phyloP scores from a whole-genome alignment of 2,797 vertebrate species.

The Peromyscus melanophrys region DNA sequence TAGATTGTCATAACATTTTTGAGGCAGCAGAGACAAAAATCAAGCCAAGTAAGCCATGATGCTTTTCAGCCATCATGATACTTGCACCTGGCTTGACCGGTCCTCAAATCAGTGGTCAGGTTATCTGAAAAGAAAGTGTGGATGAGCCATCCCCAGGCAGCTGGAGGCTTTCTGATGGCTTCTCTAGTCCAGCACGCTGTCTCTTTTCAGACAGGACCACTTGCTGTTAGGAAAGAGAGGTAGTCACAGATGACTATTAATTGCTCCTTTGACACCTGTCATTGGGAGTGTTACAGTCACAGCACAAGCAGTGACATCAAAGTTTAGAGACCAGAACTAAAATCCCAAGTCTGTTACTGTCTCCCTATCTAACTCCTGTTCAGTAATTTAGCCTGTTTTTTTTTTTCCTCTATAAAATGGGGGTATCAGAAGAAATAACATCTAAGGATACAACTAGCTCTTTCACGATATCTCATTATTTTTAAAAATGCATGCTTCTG shows the following conservation, averaged over 20 bases:
- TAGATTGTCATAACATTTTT: background rate
- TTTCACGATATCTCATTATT: slow-evolving; percentile 15
- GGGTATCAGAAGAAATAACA: background rate
- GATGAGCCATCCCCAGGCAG: background rate
- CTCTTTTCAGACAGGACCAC: slow-evolving; percentile 10
- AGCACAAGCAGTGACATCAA: background rate
- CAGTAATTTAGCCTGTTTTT: background rate
- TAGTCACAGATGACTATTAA: background rate
- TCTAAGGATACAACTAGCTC: background rate
- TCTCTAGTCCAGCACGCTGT: background rate
- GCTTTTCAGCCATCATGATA: background rate
- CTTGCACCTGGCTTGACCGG: background rate
- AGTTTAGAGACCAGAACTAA: background rate
- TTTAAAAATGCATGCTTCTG: background rate
- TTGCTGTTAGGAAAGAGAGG: slow-evolving; percentile 5
- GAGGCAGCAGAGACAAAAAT: slow-evolving; percentile 47
- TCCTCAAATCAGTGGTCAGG: background rate
- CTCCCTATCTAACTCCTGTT: background rate
- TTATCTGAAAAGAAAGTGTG: background rate
- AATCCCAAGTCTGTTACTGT: background rate
- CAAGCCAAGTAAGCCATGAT: background rate
- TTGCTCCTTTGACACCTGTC: slow-evolving; percentile 41
- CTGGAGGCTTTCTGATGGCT: background rate
- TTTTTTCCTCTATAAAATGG: slow-evolving; percentile 25
- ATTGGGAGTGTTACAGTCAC: slow-evolving; percentile 12